These are phyloP conservation scores for Pantherophis alleghaniensis DNA, from an alignment of 2,797 vertebrate genomes.

Conservation along the genomic window DNA sequence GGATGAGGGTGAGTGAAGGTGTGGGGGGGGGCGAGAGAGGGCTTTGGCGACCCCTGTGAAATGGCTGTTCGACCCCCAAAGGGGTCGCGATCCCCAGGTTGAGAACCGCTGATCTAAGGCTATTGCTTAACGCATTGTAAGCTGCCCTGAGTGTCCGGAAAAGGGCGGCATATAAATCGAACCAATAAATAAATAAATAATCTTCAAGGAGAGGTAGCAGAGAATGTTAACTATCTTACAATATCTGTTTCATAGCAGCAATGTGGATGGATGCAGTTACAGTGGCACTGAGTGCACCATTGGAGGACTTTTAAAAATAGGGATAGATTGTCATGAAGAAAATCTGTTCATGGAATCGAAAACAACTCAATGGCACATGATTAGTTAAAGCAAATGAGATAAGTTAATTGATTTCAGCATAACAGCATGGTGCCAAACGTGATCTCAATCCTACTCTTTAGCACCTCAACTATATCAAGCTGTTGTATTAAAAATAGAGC, in stretches of 20 bases:
- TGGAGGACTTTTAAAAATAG: background rate
- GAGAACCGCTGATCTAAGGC: no score
- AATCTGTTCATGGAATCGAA: background rate
- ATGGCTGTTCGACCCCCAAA: no score
- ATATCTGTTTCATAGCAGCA: background rate
- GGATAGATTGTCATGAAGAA: background rate
- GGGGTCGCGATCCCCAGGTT: no score
- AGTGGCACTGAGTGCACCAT: background rate
- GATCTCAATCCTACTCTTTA: background rate
- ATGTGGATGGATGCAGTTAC: background rate
- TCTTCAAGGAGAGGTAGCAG: background rate
- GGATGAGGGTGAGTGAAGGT: no score
- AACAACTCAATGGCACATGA: background rate
- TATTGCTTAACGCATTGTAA: no score
- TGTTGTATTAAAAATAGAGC: background rate
- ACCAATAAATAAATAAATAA: no score
- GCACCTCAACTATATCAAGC: background rate
- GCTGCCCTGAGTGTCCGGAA: no score
- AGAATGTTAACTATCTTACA: background rate
- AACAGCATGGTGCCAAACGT: background rate
- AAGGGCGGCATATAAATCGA: no score
- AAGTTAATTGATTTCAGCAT: background rate
- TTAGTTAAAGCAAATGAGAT: background rate
- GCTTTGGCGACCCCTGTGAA: no score
- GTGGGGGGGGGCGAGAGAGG: no score